Percentiles rank a stretch among this genome's conserved stretches.
Evolutionary conservation across 2,888 invertebrate species (phyloP).

Genomic region (Carpatolechia fugitivella): DNA sequence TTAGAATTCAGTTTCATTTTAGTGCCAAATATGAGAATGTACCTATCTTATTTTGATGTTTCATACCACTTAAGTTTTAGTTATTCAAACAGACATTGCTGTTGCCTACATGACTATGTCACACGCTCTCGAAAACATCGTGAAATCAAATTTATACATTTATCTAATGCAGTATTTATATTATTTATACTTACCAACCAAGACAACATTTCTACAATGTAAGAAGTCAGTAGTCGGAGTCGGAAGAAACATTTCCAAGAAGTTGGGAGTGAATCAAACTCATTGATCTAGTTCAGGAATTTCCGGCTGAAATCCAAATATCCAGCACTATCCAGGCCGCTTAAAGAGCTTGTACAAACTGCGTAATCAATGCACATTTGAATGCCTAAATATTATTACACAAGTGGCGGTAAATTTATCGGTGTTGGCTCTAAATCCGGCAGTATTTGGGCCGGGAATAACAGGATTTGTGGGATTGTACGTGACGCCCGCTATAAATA

Average conservation of each 20-base stretch:
- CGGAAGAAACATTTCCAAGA: slow-evolving; percentile 1
- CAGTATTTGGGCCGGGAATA: slow-evolving; percentile 17
- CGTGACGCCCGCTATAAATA: slow-evolving; percentile 14
- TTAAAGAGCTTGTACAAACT: slow-evolving; percentile 11
- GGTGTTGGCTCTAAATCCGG: slow-evolving; percentile 5
- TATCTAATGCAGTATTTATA: no score
- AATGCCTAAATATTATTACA: slow-evolving; percentile 17
- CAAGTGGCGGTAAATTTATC: slow-evolving; percentile 14
- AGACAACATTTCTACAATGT: no score
- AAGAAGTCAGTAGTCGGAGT: no score
- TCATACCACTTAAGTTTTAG: no score
- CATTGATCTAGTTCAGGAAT: not conserved
- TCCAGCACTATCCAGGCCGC: not conserved
- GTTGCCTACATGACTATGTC: no score
- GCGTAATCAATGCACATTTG: slow-evolving; percentile 14
- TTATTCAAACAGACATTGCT: no score
- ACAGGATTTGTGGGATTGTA: slow-evolving; percentile 16
- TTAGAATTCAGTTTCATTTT: no score
- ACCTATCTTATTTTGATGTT: no score
- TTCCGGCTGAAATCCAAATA: not conserved
- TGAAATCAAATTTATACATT: no score
- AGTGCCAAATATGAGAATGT: no score
- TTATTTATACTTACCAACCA: no score
- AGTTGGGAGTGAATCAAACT: not conserved
- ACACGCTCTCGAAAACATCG: no score